These are phyloP conservation scores for Trachymyrmex cornetzi DNA, from an alignment of 1,140 invertebrate genomes.

Conservation along the genomic window DNA sequence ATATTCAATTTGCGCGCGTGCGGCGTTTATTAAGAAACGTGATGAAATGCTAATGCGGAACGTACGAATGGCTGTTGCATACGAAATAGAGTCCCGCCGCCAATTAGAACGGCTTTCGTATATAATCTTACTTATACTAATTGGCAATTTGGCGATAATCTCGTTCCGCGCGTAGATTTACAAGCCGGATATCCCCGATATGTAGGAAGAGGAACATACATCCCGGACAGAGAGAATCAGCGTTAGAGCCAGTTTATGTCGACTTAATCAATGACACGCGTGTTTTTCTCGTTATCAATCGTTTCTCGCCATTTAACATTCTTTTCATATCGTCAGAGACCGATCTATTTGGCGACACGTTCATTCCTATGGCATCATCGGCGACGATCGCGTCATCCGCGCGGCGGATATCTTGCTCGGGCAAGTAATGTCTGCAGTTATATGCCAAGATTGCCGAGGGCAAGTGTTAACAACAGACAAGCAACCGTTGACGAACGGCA, in stretches of 20 bases:
- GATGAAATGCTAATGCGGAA: constrained; percentile 31
- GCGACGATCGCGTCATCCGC: constrained; percentile 34
- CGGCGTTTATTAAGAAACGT: constrained; percentile 10
- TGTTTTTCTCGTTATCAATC: neutral
- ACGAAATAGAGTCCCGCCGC: constrained; percentile 18
- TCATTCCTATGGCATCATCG: neutral
- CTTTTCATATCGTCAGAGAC: neutral
- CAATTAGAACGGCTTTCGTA: constrained; percentile 36
- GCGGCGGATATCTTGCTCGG: neutral
- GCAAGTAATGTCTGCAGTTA: neutral
- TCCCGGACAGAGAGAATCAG: too few species aligned
- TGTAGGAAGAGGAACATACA: neutral
- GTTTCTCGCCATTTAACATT: neutral
- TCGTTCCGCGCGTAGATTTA: neutral
- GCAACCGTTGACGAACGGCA: constrained; percentile 4
- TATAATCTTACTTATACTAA: constrained; percentile 58
- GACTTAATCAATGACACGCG: constrained; percentile 6
- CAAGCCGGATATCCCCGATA: constrained; percentile 38
- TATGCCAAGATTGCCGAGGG: constrained; percentile 22
- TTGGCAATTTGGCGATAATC: constrained; percentile 48
- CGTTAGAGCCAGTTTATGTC: neutral
- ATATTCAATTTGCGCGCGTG: constrained; percentile 38
- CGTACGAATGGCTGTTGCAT: neutral
- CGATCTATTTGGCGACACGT: neutral
- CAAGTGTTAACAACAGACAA: constrained; percentile 53